Conservation (phyloP, 2,888 invertebrate genomes). For the Limnephilus lunatus region DNA sequence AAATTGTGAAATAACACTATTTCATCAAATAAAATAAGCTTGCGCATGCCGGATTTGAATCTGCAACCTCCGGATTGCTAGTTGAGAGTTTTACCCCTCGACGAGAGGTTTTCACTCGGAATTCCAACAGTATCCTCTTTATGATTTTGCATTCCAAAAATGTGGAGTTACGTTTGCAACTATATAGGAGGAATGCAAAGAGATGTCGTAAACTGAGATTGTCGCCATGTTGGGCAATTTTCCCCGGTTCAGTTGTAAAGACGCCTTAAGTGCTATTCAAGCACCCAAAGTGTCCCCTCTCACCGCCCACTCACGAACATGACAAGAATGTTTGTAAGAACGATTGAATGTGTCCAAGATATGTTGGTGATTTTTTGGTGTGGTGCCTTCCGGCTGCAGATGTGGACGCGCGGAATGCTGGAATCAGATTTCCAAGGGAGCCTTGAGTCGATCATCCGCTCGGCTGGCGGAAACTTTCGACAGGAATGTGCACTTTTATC, state of each 20-base stretch:
- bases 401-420: conserved; percentile 17
- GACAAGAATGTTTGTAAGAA: not conserved
- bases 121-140: not conserved
- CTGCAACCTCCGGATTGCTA: too few species aligned
- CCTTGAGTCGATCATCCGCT: conserved; percentile 63
- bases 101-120: not conserved
- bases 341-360: not conserved
- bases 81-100: too few species aligned
- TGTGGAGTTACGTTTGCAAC: not conserved
- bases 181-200: not conserved
- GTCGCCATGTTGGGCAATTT: conserved; percentile 2
- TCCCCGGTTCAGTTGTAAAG: not conserved
- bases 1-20: too few species aligned
- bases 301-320: not conserved
- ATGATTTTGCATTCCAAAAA: not conserved
- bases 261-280: conserved; percentile 13
- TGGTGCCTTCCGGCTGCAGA: not conserved
- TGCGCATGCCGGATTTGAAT: too few species aligned
- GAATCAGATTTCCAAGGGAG: conserved; percentile 45
- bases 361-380: not conserved
- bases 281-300: not conserved
- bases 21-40: too few species aligned
- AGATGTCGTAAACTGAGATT: conserved; percentile 7
- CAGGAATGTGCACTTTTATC: conserved; percentile 65
- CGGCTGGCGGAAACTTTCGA: conserved; percentile 62